Evolutionary conservation across 1,140 invertebrate species (phyloP).

Genomic region (Atta cephalotes): DNA sequence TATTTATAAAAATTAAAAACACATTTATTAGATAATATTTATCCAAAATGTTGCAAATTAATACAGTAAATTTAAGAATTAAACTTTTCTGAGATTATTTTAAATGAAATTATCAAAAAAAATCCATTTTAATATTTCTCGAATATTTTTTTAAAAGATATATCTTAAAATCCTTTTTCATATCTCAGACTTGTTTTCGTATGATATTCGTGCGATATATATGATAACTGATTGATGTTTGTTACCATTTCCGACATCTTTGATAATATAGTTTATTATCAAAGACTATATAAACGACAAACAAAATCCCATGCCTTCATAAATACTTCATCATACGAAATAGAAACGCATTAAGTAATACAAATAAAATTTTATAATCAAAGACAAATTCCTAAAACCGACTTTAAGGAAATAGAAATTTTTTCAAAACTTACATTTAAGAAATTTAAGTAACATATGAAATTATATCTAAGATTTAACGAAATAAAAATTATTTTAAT

Average conservation of each 20-base stretch:
- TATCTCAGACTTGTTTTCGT: background rate
- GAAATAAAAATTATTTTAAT: background rate
- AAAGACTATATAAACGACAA: background rate
- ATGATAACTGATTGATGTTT: background rate
- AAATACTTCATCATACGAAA: conserved; percentile 13
- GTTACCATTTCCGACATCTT: background rate
- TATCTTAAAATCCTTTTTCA: conserved; percentile 9
- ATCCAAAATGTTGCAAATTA: background rate
- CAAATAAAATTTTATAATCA: conserved; percentile 34
- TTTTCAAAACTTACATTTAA: background rate
- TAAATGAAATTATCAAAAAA: background rate
- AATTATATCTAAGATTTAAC: background rate
- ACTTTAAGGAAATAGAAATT: background rate
- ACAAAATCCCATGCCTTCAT: background rate
- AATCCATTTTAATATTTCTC: background rate
- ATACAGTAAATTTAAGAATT: background rate
- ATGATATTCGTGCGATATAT: background rate
- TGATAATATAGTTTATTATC: background rate
- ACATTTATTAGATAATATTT: background rate
- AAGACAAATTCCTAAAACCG: background rate
- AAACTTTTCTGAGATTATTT: background rate
- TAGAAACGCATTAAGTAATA: conserved; percentile 2
- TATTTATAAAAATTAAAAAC: background rate
- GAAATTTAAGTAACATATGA: background rate
- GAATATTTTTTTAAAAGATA: background rate